Evolutionary conservation across 1,140 invertebrate genomes (phyloP).

Genomic region (Drosophila malerkotliana): DNA sequence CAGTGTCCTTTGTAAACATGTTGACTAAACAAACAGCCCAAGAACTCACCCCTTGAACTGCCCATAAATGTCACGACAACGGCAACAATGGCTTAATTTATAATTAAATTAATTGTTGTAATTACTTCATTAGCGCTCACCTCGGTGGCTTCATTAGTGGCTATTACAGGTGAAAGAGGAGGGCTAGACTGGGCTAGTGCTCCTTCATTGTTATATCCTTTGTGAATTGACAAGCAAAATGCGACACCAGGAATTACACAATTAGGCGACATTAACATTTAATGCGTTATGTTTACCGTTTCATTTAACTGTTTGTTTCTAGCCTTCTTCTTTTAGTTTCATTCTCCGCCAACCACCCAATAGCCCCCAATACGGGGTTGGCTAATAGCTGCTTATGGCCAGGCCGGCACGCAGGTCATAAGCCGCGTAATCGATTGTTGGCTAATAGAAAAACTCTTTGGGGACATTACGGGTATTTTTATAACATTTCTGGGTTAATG

Average conservation of each 20-base stretch:
- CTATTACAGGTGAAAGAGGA: conserved; percentile 15
- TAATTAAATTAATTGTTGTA: conserved; percentile 83
- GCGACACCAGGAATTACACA: conserved; percentile 79
- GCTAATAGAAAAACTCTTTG: conserved; percentile 66
- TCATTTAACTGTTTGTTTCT: conserved; percentile 61
- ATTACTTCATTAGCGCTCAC: conserved; percentile 78
- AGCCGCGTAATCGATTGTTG: conserved; percentile 71
- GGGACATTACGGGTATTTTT: conserved; percentile 37
- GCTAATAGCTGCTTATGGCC: conserved; percentile 30
- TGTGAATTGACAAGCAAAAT: conserved; percentile 66
- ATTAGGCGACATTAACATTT: conserved; percentile 82
- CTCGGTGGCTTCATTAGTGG: conserved; percentile 59
- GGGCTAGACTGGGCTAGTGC: background rate
- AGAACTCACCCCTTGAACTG: conserved; percentile 8
- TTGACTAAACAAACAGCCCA: conserved; percentile 57
- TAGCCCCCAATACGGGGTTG: background rate
- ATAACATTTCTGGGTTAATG: conserved; percentile 15
- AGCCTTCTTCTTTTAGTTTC: conserved; percentile 6
- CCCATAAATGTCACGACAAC: conserved; percentile 59
- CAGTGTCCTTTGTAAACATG: conserved; percentile 74
- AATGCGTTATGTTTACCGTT: conserved; percentile 77
- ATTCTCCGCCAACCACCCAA: background rate
- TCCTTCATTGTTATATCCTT: conserved; percentile 56
- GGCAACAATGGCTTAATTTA: conserved; percentile 78
- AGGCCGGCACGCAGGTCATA: conserved; percentile 70